These are phyloP conservation scores for Cariama cristata DNA, from an alignment of 2,113 vertebrate species.

Conservation along the genomic window DNA sequence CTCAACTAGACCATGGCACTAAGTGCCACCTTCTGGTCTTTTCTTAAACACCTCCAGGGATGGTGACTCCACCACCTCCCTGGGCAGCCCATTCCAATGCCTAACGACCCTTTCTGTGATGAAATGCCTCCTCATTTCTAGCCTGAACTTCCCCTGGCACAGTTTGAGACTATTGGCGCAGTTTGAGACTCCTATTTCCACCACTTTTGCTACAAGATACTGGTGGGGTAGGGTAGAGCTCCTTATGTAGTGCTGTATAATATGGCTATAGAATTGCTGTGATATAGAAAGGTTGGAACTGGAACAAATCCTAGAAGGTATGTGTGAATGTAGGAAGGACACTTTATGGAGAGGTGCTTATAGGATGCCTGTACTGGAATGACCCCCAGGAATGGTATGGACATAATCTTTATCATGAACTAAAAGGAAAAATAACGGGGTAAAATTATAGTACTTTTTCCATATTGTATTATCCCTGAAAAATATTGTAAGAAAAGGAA, in stretches of 20 bases:
- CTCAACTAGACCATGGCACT: too few species aligned
- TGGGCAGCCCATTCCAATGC: too few species aligned
- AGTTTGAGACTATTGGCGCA: too few species aligned
- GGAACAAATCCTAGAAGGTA: background rate
- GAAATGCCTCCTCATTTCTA: too few species aligned
- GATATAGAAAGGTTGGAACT: background rate
- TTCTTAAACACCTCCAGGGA: too few species aligned
- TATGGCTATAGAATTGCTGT: background rate
- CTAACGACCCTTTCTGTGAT: too few species aligned
- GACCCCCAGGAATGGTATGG: background rate
- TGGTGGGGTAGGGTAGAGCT: background rate
- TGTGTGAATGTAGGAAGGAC: background rate
- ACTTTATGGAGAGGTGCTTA: background rate
- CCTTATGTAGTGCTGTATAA: background rate
- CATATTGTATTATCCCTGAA: background rate
- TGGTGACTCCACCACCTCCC: too few species aligned
- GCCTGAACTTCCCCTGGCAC: too few species aligned
- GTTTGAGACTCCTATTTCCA: too few species aligned
- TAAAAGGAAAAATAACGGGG: background rate
- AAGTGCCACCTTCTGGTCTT: too few species aligned
- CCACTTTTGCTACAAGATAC: background rate
- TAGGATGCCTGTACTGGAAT: background rate
- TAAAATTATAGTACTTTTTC: background rate
- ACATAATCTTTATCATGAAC: background rate
- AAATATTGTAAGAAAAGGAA: background rate